phyloP scores from a whole-genome alignment of 2,113 vertebrate genomes.

The Oncorhynchus kisutch region DNA sequence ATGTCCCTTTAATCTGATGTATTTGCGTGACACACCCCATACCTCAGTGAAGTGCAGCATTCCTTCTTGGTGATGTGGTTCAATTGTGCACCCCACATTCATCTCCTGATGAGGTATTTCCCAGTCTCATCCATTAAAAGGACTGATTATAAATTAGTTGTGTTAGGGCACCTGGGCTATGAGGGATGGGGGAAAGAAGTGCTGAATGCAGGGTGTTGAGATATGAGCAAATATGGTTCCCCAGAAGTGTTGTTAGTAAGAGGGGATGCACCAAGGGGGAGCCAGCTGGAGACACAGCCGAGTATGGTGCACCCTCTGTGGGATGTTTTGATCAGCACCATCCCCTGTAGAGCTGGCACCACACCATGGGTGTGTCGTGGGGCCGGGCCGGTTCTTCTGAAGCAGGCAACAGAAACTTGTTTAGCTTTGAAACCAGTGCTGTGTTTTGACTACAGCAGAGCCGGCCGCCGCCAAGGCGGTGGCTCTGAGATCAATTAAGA shows the following conservation, averaged over 20 bases:
- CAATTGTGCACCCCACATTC: slow-evolving; percentile 41
- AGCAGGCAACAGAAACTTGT: slow-evolving; percentile 14
- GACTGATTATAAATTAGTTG: slow-evolving; percentile 51
- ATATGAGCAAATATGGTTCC: slow-evolving; percentile 12
- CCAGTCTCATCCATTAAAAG: slow-evolving; percentile 45
- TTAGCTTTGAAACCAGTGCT: slow-evolving; percentile 31
- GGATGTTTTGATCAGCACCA: slow-evolving; percentile 10
- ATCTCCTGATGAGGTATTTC: slow-evolving; percentile 53
- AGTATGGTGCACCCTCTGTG: not conserved
- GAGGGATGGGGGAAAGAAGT: slow-evolving; percentile 1
- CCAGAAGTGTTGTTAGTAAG: not conserved
- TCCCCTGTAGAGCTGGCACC: slow-evolving; percentile 24
- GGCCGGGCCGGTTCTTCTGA: not conserved
- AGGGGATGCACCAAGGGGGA: not conserved
- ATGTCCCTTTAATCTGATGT: not conserved
- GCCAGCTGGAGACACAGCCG: not conserved
- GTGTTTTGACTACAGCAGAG: slow-evolving; percentile 50
- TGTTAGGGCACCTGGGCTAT: slow-evolving; percentile 33
- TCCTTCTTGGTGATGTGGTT: slow-evolving; percentile 30
- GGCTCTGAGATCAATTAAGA: slow-evolving; percentile 55
- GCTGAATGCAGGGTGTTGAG: slow-evolving; percentile 23
- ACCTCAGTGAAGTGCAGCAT: slow-evolving; percentile 13
- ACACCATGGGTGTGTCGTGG: slow-evolving; percentile 9
- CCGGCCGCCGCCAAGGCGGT: slow-evolving; percentile 24
- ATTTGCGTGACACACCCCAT: not conserved